phyloP scores from a whole-genome alignment of 2,797 vertebrate species.

The Liparis tanakae region DNA sequence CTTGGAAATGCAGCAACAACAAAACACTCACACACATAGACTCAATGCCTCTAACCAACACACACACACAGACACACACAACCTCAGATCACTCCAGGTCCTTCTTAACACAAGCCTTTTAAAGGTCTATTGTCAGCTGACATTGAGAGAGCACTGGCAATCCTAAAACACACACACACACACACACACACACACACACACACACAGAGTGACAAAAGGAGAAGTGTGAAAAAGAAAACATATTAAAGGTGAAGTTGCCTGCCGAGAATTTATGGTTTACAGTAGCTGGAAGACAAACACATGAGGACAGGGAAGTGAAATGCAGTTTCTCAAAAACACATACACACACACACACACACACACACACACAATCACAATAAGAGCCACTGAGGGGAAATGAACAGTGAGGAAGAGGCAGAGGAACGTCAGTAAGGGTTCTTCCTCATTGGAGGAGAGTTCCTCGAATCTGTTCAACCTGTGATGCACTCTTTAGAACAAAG shows the following conservation, averaged over 20 bases:
- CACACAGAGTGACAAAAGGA: constrained; percentile 53
- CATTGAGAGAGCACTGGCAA: constrained; percentile 69
- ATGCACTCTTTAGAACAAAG: neutral
- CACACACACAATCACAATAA: constrained; percentile 18
- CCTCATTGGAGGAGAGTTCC: constrained; percentile 57
- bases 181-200: constrained; percentile 7
- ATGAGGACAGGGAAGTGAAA: constrained; percentile 68
- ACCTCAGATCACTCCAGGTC: constrained; percentile 65
- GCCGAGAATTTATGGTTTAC: constrained; percentile 67
- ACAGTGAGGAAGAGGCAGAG: constrained; percentile 50
- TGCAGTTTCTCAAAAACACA: constrained; percentile 37
- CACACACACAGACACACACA: constrained; percentile 5
- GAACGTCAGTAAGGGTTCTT: constrained; percentile 46
- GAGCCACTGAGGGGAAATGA: constrained; percentile 57
- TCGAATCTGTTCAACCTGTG: constrained; percentile 11
- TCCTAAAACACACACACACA: constrained; percentile 47
- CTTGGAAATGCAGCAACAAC: constrained; percentile 82
- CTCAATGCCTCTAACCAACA: constrained; percentile 39
- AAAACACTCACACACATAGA: constrained; percentile 67
- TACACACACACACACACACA: constrained; percentile 12
- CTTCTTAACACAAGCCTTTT: constrained; percentile 75
- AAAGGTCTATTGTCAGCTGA: constrained; percentile 77
- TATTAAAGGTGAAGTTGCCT: constrained; percentile 69
- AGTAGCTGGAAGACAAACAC: constrained; percentile 59
- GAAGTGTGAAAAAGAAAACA: constrained; percentile 67